Percentiles rank a stretch among this genome's conserved stretches.
These are phyloP conservation scores for Endomychus coccineus DNA, from an alignment of 2,888 invertebrate species.

Conservation along the genomic window DNA sequence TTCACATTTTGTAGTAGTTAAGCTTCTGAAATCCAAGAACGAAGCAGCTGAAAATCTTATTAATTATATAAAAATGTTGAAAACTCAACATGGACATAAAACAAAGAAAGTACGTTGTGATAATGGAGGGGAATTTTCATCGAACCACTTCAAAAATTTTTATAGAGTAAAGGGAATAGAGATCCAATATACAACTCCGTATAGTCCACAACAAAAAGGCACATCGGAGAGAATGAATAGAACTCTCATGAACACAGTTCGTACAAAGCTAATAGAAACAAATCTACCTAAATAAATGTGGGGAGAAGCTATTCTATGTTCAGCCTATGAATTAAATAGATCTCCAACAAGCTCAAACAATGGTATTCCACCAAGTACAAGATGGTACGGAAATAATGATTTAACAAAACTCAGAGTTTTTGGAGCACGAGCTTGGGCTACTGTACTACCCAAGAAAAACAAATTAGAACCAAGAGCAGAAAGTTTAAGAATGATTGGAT, in stretches of 20 bases:
- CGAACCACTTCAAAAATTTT: slow-evolving; percentile 12
- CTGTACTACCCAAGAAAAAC: slow-evolving; percentile 19
- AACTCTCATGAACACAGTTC: slow-evolving; percentile 21
- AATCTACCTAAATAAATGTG: slow-evolving; percentile 22
- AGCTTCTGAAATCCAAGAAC: slow-evolving; percentile 13
- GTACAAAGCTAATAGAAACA: slow-evolving; percentile 21
- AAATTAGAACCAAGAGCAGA: slow-evolving; percentile 24
- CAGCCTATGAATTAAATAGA: slow-evolving; percentile 25
- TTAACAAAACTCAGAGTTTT: slow-evolving; percentile 22
- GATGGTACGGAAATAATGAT: slow-evolving; percentile 21
- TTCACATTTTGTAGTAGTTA: slow-evolving; percentile 13
- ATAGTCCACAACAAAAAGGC: slow-evolving; percentile 24
- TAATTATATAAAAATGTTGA: slow-evolving; percentile 10
- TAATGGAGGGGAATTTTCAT: slow-evolving; percentile 20
- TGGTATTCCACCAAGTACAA: slow-evolving; percentile 18
- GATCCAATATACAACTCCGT: slow-evolving; percentile 19
- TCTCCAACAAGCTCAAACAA: slow-evolving; percentile 18
- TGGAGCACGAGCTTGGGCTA: slow-evolving; percentile 22
- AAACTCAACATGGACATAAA: slow-evolving; percentile 11
- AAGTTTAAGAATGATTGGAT: slow-evolving; percentile 24
- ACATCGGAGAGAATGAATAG: slow-evolving; percentile 24
- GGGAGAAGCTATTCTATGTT: slow-evolving; percentile 25
- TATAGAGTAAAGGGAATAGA: slow-evolving; percentile 17
- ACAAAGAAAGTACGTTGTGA: slow-evolving; percentile 15
- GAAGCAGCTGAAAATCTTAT: slow-evolving; percentile 15